Conservation (phyloP, 1,140 invertebrate genomes). For the Whitmania pigra region DNA sequence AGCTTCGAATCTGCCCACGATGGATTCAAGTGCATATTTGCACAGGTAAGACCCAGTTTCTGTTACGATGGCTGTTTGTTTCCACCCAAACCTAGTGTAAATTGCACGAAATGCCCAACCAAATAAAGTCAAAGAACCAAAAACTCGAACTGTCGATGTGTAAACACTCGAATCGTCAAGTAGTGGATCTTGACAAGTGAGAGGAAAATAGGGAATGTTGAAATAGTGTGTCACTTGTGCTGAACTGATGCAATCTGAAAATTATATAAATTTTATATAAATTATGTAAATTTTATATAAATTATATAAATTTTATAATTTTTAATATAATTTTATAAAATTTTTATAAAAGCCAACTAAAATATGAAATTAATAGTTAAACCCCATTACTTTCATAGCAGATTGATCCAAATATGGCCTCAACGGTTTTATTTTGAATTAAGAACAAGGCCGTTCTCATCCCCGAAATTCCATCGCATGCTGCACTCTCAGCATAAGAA, state of each 20-base stretch:
- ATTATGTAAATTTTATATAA: too few species aligned
- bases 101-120: not conserved
- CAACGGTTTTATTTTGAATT: not conserved
- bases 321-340: not conserved
- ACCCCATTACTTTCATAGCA: not conserved
- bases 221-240: not conserved
- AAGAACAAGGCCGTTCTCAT: not conserved
- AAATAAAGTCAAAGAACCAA: not conserved
- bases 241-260: not conserved
- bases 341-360: not conserved
- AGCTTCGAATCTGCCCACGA: not conserved
- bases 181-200: not conserved
- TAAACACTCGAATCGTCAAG: not conserved
- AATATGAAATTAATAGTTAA: not conserved
- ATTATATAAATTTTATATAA: too few species aligned
- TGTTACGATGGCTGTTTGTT: not conserved
- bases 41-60: not conserved
- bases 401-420: not conserved
- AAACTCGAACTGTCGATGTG: not conserved
- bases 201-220: slow-evolving; percentile 9
- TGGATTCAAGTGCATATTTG: not conserved
- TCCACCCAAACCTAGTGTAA: not conserved
- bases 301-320: too few species aligned
- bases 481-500: too few species aligned
- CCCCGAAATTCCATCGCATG: slow-evolving; percentile 1